Conservation (phyloP, 2,888 invertebrate genomes). For the Apodemia duryi region DNA sequence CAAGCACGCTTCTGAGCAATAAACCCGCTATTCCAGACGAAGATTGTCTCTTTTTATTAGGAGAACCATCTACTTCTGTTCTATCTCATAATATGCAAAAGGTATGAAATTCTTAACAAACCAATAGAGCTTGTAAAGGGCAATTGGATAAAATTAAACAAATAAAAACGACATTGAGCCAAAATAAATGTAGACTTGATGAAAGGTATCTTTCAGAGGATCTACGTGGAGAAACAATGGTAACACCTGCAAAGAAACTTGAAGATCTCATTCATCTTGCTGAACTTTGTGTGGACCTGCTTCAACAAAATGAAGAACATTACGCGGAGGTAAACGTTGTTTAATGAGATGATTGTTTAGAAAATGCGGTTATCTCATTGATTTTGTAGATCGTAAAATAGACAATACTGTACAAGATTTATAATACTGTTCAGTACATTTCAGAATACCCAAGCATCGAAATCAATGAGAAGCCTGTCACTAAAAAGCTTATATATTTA, state of each 20-base stretch:
- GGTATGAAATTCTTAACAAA: too few relatives aligned
- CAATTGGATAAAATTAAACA: too few relatives aligned
- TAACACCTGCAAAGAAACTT: constrained; percentile 92
- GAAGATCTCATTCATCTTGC: constrained; percentile 98
- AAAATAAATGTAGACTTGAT: neutral
- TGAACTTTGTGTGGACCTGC: constrained; percentile 97
- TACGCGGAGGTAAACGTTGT: constrained; percentile 94
- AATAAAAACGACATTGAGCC: neutral
- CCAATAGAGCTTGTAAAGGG: too few relatives aligned
- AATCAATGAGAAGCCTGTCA: neutral
- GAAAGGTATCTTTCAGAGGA: constrained; percentile 80
- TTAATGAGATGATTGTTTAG: neutral
- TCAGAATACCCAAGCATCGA: neutral
- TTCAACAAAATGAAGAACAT: constrained; percentile 99
- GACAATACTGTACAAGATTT: too few relatives aligned
- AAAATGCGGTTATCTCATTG: neutral
- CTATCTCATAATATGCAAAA: too few relatives aligned
- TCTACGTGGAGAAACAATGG: constrained; percentile 88
- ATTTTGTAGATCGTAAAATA: neutral
- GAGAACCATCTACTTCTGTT: too few relatives aligned
- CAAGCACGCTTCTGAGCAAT: too few relatives aligned
- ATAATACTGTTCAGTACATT: too few relatives aligned
- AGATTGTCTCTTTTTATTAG: too few relatives aligned
- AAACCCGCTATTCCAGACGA: too few relatives aligned
- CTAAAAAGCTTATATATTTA: neutral